These are phyloP conservation scores for Daphoenositta chrysoptera DNA, from an alignment of 2,113 vertebrate genomes.

Conservation along the genomic window DNA sequence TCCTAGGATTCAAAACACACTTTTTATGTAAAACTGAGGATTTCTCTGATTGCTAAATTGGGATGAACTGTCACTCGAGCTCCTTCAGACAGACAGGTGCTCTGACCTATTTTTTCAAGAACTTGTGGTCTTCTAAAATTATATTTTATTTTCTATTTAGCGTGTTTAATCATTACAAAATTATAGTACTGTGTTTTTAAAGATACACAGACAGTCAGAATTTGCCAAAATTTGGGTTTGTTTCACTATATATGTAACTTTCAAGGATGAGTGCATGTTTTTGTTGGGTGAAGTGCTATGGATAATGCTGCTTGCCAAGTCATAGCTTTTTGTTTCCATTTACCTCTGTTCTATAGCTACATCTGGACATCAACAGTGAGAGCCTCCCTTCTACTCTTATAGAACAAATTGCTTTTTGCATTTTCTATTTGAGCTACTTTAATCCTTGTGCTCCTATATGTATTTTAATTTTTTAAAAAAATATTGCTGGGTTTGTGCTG, in stretches of 20 bases:
- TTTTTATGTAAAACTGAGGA: background rate
- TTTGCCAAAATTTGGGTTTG: background rate
- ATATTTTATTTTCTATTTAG: background rate
- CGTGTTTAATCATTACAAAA: background rate
- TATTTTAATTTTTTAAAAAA: background rate
- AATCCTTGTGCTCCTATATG: accelerated
- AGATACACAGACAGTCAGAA: accelerated
- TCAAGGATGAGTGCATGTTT: background rate
- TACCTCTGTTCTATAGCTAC: background rate
- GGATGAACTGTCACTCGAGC: background rate
- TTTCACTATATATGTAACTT: background rate
- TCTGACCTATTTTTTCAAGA: background rate
- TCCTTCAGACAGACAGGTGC: background rate
- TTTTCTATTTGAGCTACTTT: background rate
- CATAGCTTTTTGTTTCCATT: background rate
- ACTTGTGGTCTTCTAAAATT: background rate
- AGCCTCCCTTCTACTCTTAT: background rate
- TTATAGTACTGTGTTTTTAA: background rate
- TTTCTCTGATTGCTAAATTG: background rate
- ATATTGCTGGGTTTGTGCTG: background rate
- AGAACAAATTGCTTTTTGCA: background rate
- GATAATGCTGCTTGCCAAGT: background rate
- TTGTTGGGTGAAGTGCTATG: background rate
- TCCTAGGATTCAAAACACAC: background rate
- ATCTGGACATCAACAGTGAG: accelerated